Evolutionary conservation across 2,113 vertebrate species (phyloP).

Genomic region (Progne subis): DNA sequence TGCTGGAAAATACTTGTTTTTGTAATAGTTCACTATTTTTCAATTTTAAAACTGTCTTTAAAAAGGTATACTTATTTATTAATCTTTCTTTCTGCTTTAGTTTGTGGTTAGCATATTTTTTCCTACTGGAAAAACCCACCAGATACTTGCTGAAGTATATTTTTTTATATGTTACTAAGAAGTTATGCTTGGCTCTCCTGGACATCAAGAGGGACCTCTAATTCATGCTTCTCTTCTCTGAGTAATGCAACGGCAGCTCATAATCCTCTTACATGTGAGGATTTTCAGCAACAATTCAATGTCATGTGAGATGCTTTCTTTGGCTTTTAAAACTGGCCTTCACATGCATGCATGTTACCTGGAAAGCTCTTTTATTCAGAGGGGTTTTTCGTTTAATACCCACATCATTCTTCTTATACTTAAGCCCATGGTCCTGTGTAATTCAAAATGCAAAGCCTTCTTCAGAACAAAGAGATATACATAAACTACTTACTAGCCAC

Average conservation of each 20-base stretch:
- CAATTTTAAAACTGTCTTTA: not conserved
- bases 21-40: not conserved
- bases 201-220: slow-evolving; percentile 26
- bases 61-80: not conserved
- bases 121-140: not conserved
- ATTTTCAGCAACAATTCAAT: slow-evolving; percentile 40
- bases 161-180: not conserved
- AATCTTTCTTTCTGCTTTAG: not conserved
- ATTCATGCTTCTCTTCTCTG: slow-evolving; percentile 43
- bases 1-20: not conserved
- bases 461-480: not conserved
- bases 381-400: not conserved
- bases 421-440: not conserved
- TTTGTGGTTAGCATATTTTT: not conserved
- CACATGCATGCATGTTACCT: not conserved
- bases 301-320: not conserved
- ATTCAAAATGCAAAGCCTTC: slow-evolving; percentile 22
- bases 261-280: slow-evolving; percentile 34
- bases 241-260: slow-evolving; percentile 33
- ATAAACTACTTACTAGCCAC: not conserved
- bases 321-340: slow-evolving; percentile 18
- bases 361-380: not conserved
- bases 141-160: not conserved
- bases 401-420: not conserved
- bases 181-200: slow-evolving; percentile 6